Base-by-base conservation (phyloP, 2,113 vertebrate species). In the Lampris incognitus region DNA sequence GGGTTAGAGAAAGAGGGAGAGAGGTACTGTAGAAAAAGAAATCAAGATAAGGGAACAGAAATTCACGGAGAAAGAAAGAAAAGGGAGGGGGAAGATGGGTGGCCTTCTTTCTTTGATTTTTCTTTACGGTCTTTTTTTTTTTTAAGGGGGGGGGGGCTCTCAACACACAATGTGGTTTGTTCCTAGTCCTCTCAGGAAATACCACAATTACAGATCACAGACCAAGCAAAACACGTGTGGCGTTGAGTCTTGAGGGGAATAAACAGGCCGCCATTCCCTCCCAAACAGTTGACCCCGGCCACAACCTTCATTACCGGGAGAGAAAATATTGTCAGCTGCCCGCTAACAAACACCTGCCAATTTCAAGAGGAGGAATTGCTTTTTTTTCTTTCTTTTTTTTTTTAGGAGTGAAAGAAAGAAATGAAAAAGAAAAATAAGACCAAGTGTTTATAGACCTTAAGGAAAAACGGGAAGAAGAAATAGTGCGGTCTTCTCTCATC, bases 311-410 rank as follows among this genome's bases (percentile, higher is more conserved):
- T 94, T 95, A 95, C 93, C 87, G 95, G 93, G 84, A 91, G 91
- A 92, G 92, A 94, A 94, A 93, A 93, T 91, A 89, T 80, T 94
- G 94, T 95, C 94, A 95, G 95, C 96, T 96, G 93, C 93, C 92
- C 95, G 91, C 94, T 94, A 95, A 95, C 93, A 94, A 95, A 95
- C 93, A 95, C 94, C 94, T 82, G 91, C 91, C 91, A 86, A 84
- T 92, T 93, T 91, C 85, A 90, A 90, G 83, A 88, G 93, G 90
- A 95, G 93, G 94, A 93, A 95, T 94, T 96, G 94, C 93, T 95
- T 94, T 95, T 92, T 66, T 66, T 50, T 36, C 48, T 24, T 24
- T 24, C 24, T 24, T 24, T 24, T 24, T 24, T 24, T 24, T 79
- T 63, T 60, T 44, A 13, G 57, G 89, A 85, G 24, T 54, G 9